Evolutionary conservation across 2,797 vertebrate species (phyloP).

Genomic region (Sebastes paucispinis): DNA sequence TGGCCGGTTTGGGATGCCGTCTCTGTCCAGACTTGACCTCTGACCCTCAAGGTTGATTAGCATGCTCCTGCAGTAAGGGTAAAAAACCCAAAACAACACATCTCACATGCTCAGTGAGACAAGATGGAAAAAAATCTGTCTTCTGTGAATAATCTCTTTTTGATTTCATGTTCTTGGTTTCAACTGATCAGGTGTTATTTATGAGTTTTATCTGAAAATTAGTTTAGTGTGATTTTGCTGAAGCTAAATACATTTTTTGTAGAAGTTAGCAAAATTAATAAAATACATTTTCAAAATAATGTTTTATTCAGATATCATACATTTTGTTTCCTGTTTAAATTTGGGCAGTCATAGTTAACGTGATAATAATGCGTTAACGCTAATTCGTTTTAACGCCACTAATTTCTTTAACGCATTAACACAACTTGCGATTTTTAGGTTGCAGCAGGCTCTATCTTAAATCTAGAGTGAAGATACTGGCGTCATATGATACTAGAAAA

Average conservation of each 20-base stretch:
- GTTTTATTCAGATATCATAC: background rate
- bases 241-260: background rate
- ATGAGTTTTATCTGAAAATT: background rate
- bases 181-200: background rate
- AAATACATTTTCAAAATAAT: background rate
- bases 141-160: background rate
- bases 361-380: too few relatives aligned
- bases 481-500: too few relatives aligned
- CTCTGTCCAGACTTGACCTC: constrained; percentile 74
- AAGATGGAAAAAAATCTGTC: constrained; percentile 9
- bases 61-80: constrained; percentile 62
- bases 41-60: constrained; percentile 72
- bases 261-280: background rate
- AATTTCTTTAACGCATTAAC: too few relatives aligned
- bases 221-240: background rate
- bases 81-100: constrained; percentile 4
- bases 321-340: background rate
- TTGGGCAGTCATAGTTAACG: rapidly evolving
- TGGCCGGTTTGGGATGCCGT: constrained; percentile 67
- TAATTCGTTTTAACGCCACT: too few relatives aligned
- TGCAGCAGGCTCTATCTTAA: too few relatives aligned
- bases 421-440: too few relatives aligned
- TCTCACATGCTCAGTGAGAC: constrained; percentile 39
- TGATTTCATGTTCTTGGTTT: background rate
- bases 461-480: too few relatives aligned